phyloP scores from a whole-genome alignment of 2,888 invertebrate species.

The Chrysolina oricalcia region DNA sequence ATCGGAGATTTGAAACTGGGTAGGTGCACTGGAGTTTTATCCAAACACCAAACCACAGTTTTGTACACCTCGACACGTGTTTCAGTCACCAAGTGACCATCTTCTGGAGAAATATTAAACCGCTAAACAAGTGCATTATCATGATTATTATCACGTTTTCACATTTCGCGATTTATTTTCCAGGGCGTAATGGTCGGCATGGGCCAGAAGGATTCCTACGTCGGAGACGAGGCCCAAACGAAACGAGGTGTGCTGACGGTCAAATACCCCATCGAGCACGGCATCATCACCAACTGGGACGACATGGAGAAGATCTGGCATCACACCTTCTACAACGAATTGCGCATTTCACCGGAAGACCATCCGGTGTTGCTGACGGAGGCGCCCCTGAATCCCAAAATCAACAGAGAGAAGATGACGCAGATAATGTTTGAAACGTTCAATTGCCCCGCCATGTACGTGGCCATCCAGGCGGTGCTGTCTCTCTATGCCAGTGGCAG shows the following conservation, averaged over 20 bases:
- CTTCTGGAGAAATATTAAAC: no score
- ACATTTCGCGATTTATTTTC: slow-evolving; percentile 19
- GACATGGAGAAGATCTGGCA: slow-evolving; percentile 94
- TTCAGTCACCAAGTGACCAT: no score
- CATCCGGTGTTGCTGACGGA: slow-evolving; percentile 86
- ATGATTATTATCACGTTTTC: no score
- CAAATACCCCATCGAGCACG: slow-evolving; percentile 86
- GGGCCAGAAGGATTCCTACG: slow-evolving; percentile 74
- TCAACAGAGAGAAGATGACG: slow-evolving; percentile 88
- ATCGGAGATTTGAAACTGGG: no score
- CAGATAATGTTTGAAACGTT: slow-evolving; percentile 78
- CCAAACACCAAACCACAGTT: no score
- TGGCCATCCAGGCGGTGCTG: slow-evolving; percentile 83
- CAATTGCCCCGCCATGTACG: slow-evolving; percentile 78
- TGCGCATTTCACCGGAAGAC: slow-evolving; percentile 86
- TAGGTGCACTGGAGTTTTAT: no score
- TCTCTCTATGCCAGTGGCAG: slow-evolving; percentile 83
- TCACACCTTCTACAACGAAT: slow-evolving; percentile 87
- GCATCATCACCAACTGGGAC: slow-evolving; percentile 87
- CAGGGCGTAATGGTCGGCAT: slow-evolving; percentile 71
- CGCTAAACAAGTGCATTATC: no score
- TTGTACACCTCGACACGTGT: no score
- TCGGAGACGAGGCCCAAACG: slow-evolving; percentile 77
- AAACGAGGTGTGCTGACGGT: slow-evolving; percentile 75
- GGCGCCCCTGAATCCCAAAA: slow-evolving; percentile 86